Evolutionary conservation across 2,797 vertebrate species (phyloP).

Genomic region (Malurus splendens): DNA sequence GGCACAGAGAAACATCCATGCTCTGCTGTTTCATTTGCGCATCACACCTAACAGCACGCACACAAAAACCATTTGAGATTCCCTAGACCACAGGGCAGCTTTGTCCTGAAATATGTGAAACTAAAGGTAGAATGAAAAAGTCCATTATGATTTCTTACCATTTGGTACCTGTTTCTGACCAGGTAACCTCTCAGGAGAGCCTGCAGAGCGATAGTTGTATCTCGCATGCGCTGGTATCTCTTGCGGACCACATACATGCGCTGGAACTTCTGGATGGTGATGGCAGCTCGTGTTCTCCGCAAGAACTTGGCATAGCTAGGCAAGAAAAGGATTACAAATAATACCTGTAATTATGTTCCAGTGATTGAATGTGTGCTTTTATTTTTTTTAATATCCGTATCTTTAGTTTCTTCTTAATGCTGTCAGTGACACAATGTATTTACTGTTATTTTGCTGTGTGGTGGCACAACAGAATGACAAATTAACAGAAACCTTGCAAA

Average conservation of each 20-base stretch:
- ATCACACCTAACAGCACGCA: accelerated
- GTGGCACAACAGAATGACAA: background rate
- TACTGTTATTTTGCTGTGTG: background rate
- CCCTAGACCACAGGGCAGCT: background rate
- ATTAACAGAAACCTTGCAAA: background rate
- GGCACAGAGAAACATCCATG: background rate
- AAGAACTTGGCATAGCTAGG: constrained; percentile 86
- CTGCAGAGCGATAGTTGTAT: constrained; percentile 86
- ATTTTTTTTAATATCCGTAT: background rate
- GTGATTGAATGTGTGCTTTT: background rate
- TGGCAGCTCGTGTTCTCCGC: constrained; percentile 86
- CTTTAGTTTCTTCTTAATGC: background rate
- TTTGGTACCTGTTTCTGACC: constrained; percentile 85
- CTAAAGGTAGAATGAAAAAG: background rate
- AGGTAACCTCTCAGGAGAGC: constrained; percentile 87
- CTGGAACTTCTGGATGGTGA: constrained; percentile 89
- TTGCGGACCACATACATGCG: constrained; percentile 84
- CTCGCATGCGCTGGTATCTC: constrained; percentile 80
- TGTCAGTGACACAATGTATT: background rate
- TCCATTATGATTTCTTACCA: constrained; percentile 68
- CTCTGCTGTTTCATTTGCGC: background rate
- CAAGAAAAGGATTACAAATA: background rate
- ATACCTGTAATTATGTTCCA: background rate
- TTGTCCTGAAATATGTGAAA: background rate
- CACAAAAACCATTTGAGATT: background rate